Conservation (phyloP, 2,888 invertebrate species). For the Dolichopus griseipennis region DNA sequence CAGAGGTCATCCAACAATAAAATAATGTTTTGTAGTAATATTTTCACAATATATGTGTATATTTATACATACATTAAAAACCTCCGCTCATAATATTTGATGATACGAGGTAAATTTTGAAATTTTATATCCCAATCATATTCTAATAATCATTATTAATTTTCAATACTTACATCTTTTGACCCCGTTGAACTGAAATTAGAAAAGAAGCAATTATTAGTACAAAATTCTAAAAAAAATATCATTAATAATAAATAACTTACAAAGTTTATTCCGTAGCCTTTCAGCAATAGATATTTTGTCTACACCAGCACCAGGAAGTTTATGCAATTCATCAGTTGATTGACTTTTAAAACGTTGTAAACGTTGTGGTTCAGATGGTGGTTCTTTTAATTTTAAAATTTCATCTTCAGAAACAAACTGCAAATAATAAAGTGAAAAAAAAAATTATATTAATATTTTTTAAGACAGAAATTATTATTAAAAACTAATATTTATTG, state of each 20-base stretch:
- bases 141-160: too few relatives aligned
- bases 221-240: background rate
- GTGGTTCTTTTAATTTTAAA: conserved; percentile 32
- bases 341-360: conserved; percentile 36
- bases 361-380: background rate
- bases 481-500: too few relatives aligned
- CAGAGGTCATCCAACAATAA: too few relatives aligned
- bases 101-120: too few relatives aligned
- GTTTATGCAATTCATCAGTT: conserved; percentile 35
- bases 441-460: too few relatives aligned
- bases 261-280: conserved; percentile 33
- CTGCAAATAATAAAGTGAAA: conserved; percentile 30
- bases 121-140: too few relatives aligned
- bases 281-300: conserved; percentile 39
- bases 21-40: too few relatives aligned
- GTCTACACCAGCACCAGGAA: conserved; percentile 36
- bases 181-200: conserved; percentile 31
- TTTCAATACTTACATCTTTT: conserved; percentile 32
- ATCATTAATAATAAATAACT: conserved; percentile 22
- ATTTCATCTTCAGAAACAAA: conserved; percentile 39
- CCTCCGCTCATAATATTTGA: too few relatives aligned
- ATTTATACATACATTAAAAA: too few relatives aligned
- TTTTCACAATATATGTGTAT: too few relatives aligned
- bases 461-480: too few relatives aligned
- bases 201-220: conserved; percentile 15